These are phyloP conservation scores for Cyclina sinensis DNA, from an alignment of 1,140 invertebrate genomes.

Conservation along the genomic window DNA sequence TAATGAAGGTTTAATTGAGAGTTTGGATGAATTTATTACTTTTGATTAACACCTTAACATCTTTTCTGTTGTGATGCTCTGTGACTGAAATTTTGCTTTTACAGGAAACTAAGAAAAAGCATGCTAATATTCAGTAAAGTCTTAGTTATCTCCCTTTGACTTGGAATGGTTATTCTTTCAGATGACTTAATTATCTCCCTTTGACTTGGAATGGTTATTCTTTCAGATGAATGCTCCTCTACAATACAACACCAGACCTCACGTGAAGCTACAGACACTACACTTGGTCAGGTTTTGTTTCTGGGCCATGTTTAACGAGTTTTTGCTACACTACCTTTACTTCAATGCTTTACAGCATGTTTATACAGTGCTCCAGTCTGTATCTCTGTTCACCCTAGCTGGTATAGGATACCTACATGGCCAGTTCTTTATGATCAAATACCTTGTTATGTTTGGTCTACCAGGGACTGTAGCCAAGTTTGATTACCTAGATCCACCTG, in stretches of 20 bases:
- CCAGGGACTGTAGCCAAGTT: constrained; percentile 91
- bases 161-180: no score
- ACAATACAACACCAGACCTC: constrained; percentile 82
- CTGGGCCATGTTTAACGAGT: constrained; percentile 91
- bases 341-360: constrained; percentile 90
- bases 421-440: constrained; percentile 96
- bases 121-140: no score
- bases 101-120: no score
- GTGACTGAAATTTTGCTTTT: no score
- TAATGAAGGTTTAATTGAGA: no score
- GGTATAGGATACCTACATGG: constrained; percentile 95
- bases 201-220: constrained; percentile 43
- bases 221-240: constrained; percentile 84
- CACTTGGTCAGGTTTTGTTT: constrained; percentile 88
- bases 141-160: no score
- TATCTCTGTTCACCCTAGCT: constrained; percentile 91
- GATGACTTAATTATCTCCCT: not conserved
- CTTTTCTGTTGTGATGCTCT: no score
- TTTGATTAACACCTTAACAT: no score
- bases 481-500: constrained; percentile 92
- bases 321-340: constrained; percentile 93
- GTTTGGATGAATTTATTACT: no score
- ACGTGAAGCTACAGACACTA: not conserved
- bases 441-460: constrained; percentile 95
- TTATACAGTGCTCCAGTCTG: constrained; percentile 76